Base-by-base conservation (phyloP, 2,888 invertebrate genomes). In the Agrotis segetum region DNA sequence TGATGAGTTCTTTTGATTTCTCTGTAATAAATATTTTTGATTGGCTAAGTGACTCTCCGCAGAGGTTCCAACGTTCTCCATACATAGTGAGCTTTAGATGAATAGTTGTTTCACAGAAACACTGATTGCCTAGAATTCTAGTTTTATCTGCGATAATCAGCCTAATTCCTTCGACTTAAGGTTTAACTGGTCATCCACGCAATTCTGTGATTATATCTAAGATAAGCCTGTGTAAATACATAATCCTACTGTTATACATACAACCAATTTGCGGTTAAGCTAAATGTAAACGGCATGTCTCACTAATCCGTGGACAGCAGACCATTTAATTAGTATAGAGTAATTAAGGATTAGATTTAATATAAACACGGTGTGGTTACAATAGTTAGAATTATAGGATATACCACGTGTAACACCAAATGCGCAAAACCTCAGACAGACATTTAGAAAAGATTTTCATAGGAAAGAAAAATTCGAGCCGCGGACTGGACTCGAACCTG, bases 231-330 rank as follows among this genome's bases (percentile, higher is more conserved):
- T 50, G 29, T 67, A 58, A 53, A 71, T 53, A 64, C 24, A 56
- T 77, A 79, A 81, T 62, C 67, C 67, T 29, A 9, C 24, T 67
- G 55, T 72, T 47, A 61, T 53, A 65, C 58, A 44, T 60, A 63
- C 62, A 66, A 55, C 72, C 77, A 67, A 81, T 81, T 79, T 71
- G 78, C 19, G 78, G 78, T 55, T 72, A 71, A 72, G 65, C 79
- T 72, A 65, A 77, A 34, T 81, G 72, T 68, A 67, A 81, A 67
- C 72, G 65, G 53, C 29, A 70, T 78, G 62, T 63, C 62, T 61
- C 24, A 59, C 67, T 81, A 77, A 71, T 71, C 78, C 52, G 63
- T 47, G 56, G 72, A 71, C 56, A 64, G 49, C 58, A 56, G 24
- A 59, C 78, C 78, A 66, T 81, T 72, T 72, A 72, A 81, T 77